phyloP scores from a whole-genome alignment of 2,888 invertebrate species.

The Temnothorax ravouxi region DNA sequence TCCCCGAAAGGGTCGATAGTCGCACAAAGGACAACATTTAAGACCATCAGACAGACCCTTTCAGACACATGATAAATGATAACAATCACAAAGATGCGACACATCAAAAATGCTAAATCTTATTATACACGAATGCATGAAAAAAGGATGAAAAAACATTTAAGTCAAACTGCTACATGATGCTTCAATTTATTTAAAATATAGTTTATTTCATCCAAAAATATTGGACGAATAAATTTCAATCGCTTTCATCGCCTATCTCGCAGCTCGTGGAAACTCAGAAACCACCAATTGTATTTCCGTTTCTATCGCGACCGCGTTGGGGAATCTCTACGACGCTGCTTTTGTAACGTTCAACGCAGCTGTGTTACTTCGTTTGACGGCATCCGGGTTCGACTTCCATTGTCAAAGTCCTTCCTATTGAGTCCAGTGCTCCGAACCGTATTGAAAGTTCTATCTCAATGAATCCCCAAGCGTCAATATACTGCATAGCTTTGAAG shows the following conservation, averaged over 20 bases:
- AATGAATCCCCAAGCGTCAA: slow-evolving; percentile 66
- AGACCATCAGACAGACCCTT: background rate
- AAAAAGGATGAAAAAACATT: no score
- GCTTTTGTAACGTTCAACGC: slow-evolving; percentile 50
- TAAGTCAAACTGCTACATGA: background rate
- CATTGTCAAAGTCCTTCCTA: slow-evolving; percentile 68
- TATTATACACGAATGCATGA: background rate
- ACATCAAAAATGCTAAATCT: background rate
- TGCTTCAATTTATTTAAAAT: background rate
- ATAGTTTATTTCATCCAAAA: background rate
- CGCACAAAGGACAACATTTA: slow-evolving; percentile 30
- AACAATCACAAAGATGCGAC: background rate
- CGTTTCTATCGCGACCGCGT: slow-evolving; percentile 27
- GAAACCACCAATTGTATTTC: slow-evolving; percentile 29
- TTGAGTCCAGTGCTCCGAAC: slow-evolving; percentile 61
- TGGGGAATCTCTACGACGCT: slow-evolving; percentile 15
- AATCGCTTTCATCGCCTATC: slow-evolving; percentile 1
- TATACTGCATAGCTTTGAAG: slow-evolving; percentile 56
- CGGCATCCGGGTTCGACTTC: slow-evolving; percentile 63
- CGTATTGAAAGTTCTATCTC: slow-evolving; percentile 71
- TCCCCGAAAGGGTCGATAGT: slow-evolving; percentile 69
- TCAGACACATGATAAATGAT: background rate
- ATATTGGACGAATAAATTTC: slow-evolving; percentile 13
- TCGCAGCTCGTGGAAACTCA: slow-evolving; percentile 4
- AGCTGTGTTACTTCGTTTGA: slow-evolving; percentile 58